These are phyloP conservation scores for Nerophis lumbriciformis DNA, from an alignment of 2,113 vertebrate genomes.

Conservation along the genomic window DNA sequence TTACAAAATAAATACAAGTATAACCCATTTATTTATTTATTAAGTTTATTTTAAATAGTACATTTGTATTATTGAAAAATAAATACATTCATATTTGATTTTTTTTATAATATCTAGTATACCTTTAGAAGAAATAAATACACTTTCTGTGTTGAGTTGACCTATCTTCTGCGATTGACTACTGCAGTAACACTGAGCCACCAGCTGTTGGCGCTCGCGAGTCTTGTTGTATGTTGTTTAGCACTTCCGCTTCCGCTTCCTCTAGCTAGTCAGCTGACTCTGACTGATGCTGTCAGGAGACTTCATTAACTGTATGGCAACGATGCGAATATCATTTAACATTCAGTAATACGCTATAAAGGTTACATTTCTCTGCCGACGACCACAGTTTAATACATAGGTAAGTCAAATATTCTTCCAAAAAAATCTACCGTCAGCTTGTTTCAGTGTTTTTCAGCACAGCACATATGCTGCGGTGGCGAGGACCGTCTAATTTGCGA, in stretches of 20 bases:
- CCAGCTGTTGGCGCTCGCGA: conserved; percentile 38
- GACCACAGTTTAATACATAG: conserved; percentile 18
- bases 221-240: conserved; percentile 3
- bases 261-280: conserved; percentile 66
- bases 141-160: no score
- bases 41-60: no score
- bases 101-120: no score
- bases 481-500: conserved; percentile 35
- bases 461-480: conserved; percentile 43
- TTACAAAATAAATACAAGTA: no score
- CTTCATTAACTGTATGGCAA: conserved; percentile 44
- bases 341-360: not conserved
- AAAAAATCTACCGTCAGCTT: not conserved
- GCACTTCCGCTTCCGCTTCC: conserved; percentile 60
- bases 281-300: conserved; percentile 60
- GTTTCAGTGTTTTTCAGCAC: conserved; percentile 14
- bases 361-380: not conserved
- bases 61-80: no score
- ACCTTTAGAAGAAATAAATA: no score
- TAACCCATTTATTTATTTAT: no score
- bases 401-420: conserved; percentile 34
- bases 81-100: no score
- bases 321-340: conserved; percentile 42
- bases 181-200: conserved; percentile 17
- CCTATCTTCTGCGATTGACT: not conserved